Evolutionary conservation across 2,888 invertebrate species (phyloP), one percentile per base, ranked within the genome.

Genomic region (Yponomeuta cagnagella): DNA sequence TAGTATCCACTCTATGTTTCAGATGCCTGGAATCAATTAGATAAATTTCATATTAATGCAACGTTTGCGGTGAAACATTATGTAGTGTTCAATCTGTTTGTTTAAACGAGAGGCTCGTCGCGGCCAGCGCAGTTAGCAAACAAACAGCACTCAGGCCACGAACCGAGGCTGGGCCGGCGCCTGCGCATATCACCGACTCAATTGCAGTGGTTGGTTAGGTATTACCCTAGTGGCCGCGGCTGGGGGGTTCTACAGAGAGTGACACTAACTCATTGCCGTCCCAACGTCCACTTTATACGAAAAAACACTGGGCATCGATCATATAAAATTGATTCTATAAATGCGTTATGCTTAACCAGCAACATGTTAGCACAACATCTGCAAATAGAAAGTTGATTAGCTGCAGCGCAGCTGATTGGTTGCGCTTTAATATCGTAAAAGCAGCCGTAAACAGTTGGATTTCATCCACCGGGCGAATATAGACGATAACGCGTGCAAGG

Each of bases 181-280:
- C 63, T 33, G 12, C 63, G 75, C 73, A 74, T 77, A 76, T 73
- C 71, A 69, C 70, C 68, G 77, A 76, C 76, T 74, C 74, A 73
- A 71, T 72, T 72, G 74, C 70, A 71, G 74, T 5, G 37, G 37
- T 76, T n/a, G n/a, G n/a, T 15, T 4, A 77, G 76, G 79, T 73
- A 76, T 82, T 79, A 81, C 78, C 81, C 77, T 78, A 73, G 81
- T 80, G 82, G 81, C 78, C 77, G 79, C 76, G 75, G 64, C 63
- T 72, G 67, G 30, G 74, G 70, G 65, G 73, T 15, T 58, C 75
- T 76, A 73, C 48, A 9, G 48, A 74, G 12, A 8, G 48, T 48
- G 43, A 43, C 48, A 48, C 2, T 15, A 48, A 10, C 23, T 68
- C 9, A 68, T 68, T 68, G 68, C 48, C 23, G 9, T 64, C 31